phyloP scores from a whole-genome alignment of 1,140 invertebrate genomes.

The Drosophila setifemur region DNA sequence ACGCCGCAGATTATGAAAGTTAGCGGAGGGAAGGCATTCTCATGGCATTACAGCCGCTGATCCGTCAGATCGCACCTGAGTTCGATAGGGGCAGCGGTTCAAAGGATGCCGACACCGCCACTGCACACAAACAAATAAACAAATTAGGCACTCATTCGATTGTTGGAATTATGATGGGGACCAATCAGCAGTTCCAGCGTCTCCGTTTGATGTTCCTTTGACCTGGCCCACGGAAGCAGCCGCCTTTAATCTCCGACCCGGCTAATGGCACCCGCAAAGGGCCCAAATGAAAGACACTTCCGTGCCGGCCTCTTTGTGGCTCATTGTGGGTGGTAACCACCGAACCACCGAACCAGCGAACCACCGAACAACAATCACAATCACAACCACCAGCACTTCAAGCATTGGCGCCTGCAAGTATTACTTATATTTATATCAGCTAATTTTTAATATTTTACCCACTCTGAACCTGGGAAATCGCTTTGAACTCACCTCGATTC shows the following conservation, averaged over 20 bases:
- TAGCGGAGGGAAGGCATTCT: background rate
- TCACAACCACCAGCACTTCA: constrained; percentile 10
- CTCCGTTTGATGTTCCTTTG: constrained; percentile 53
- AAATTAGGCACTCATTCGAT: constrained; percentile 46
- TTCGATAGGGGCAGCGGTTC: constrained; percentile 57
- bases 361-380: background rate
- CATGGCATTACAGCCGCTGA: constrained; percentile 1
- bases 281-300: constrained; percentile 59
- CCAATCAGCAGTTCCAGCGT: constrained; percentile 25
- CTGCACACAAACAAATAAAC: constrained; percentile 54
- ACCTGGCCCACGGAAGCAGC: constrained; percentile 45
- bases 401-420: constrained; percentile 22
- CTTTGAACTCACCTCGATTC: constrained; percentile 56
- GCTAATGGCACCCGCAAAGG: constrained; percentile 33
- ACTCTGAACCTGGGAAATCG: constrained; percentile 14
- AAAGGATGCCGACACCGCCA: constrained; percentile 43
- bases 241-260: constrained; percentile 58
- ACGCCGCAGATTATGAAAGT: background rate
- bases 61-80: constrained; percentile 57
- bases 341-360: constrained; percentile 23
- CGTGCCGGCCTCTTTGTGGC: constrained; percentile 51
- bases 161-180: constrained; percentile 53
- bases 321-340: constrained; percentile 65
- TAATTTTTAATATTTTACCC: constrained; percentile 76
- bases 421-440: constrained; percentile 48